phyloP scores from a whole-genome alignment of 2,888 invertebrate genomes.

The Drosophila barbarae region DNA sequence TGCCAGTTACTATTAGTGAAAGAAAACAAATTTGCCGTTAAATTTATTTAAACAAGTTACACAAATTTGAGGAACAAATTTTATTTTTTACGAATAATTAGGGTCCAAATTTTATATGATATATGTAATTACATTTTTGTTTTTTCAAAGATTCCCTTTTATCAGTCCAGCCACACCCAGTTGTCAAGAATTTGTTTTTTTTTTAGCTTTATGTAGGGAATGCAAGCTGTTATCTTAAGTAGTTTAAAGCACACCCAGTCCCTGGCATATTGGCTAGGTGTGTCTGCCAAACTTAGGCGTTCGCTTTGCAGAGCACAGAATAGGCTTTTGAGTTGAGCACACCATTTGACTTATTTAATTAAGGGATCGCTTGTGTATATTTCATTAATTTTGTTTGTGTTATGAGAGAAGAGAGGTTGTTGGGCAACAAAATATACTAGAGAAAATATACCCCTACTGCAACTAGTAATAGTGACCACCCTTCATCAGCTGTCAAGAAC shows the following conservation, averaged over 20 bases:
- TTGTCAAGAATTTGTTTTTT: not conserved
- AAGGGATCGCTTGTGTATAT: conserved; percentile 12
- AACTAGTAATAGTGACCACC: not conserved
- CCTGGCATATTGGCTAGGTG: not conserved
- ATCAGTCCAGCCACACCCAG: conserved; percentile 12
- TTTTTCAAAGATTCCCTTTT: not conserved
- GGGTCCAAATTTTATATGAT: too few species aligned
- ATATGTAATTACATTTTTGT: too few species aligned
- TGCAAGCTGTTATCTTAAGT: conserved; percentile 1
- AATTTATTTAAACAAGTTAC: too few species aligned
- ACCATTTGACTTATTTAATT: conserved; percentile 35
- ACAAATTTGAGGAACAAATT: too few species aligned
- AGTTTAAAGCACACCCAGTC: not conserved
- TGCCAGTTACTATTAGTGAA: too few species aligned
- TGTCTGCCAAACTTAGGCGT: not conserved
- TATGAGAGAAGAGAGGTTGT: not conserved
- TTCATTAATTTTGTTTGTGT: conserved; percentile 8
- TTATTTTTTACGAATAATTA: too few species aligned
- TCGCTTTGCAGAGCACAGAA: not conserved
- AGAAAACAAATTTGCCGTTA: too few species aligned
- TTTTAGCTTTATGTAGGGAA: not conserved
- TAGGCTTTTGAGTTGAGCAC: conserved; percentile 1
- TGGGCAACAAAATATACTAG: too few species aligned
- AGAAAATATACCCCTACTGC: not conserved
- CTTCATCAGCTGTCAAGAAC: not conserved